Evolutionary conservation across 2,888 invertebrate genomes (phyloP).

Genomic region (Ichneumoninae sp.): DNA sequence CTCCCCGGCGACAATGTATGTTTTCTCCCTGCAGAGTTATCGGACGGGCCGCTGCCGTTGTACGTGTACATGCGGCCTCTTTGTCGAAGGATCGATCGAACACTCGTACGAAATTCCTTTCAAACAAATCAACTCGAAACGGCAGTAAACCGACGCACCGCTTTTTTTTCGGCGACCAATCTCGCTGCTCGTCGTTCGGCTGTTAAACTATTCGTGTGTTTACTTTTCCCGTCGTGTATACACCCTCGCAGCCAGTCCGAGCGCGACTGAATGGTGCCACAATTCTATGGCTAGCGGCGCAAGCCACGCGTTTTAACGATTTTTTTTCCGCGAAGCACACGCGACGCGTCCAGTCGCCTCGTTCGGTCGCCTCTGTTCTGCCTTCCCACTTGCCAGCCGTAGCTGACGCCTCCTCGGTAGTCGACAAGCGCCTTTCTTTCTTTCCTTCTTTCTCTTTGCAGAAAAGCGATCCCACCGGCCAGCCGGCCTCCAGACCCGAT

Average conservation of each 20-base stretch:
- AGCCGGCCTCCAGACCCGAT: slow-evolving; percentile 52
- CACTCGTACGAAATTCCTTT: no score
- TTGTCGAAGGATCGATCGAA: no score
- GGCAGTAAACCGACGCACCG: no score
- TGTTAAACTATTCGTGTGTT: no score
- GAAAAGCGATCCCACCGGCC: slow-evolving; percentile 57
- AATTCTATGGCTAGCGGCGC: slow-evolving; percentile 25
- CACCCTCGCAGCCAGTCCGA: neutral
- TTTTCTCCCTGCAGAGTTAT: neutral
- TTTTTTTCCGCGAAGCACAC: slow-evolving; percentile 69
- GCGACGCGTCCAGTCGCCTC: slow-evolving; percentile 15
- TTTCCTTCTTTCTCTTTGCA: slow-evolving; percentile 76
- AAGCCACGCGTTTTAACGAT: slow-evolving; percentile 76
- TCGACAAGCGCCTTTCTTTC: slow-evolving; percentile 55
- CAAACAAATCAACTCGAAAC: no score
- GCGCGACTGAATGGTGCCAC: neutral
- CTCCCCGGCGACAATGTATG: slow-evolving; percentile 26
- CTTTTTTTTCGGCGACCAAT: no score
- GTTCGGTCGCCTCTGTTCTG: neutral
- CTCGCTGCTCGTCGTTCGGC: no score
- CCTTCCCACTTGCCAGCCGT: neutral
- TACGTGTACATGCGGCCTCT: no score
- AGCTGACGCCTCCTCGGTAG: neutral
- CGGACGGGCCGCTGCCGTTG: no score
- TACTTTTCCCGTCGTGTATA: neutral